phyloP scores from a whole-genome alignment of 2,888 invertebrate species.

The Microdon myrmicae region DNA sequence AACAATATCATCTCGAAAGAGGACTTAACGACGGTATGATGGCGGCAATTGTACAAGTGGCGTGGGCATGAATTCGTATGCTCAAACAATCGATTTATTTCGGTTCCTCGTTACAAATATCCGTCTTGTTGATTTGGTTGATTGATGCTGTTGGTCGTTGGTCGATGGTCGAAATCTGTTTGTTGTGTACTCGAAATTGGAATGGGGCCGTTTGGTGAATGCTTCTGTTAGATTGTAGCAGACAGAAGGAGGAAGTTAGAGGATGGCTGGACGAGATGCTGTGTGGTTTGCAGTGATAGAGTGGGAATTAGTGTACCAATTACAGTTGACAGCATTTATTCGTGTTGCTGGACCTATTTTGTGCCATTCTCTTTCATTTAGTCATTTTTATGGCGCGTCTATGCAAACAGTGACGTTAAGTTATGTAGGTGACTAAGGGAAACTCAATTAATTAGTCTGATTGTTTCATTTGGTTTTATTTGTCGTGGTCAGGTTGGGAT shows the following conservation, averaged over 20 bases:
- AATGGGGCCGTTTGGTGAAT: conserved; percentile 6
- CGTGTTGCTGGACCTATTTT: conserved; percentile 1
- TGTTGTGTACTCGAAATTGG: conserved; percentile 43
- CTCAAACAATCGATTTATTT: conserved; percentile 38
- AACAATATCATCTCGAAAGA: conserved; percentile 9
- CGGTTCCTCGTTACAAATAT: conserved; percentile 37
- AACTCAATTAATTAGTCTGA: conserved; percentile 30
- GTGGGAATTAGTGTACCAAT: conserved; percentile 11
- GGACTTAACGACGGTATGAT: no score
- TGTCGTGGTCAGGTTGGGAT: no score
- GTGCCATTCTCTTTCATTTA: conserved; percentile 27
- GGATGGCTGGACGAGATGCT: neutral
- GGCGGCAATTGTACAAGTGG: neutral
- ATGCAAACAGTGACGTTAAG: neutral
- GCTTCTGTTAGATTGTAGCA: neutral
- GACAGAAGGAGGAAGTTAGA: neutral
- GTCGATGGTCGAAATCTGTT: conserved; percentile 41
- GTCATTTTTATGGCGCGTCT: conserved; percentile 8
- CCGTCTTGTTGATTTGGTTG: conserved; percentile 44
- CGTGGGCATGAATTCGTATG: conserved; percentile 1
- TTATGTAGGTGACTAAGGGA: conserved; percentile 14
- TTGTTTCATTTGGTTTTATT: no score
- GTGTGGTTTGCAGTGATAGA: no score
- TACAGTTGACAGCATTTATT: conserved; percentile 28
- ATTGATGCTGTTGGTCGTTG: conserved; percentile 38